Evolutionary conservation across 1,140 invertebrate genomes (phyloP), one percentile per base, ranked within the genome.

Genomic region (Drosophila asahinai): DNA sequence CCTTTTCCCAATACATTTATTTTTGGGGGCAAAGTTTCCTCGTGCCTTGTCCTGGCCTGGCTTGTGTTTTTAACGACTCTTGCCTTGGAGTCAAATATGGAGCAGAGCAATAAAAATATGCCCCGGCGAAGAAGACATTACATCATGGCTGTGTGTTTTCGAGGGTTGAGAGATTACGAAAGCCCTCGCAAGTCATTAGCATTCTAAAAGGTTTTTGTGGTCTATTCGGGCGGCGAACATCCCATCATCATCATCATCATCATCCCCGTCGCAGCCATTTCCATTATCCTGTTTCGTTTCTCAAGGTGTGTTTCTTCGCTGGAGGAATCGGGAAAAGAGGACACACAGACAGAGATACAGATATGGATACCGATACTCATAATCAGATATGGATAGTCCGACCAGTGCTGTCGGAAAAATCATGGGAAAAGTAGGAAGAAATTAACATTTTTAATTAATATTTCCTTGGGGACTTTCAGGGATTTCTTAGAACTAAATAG

Each of bases 161-260:
- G 33, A 9, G 8, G 33, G 62, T 19, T 55, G 30, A 12, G 55
- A 15, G 30, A 36, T 54, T 54, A 60, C 48, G 19, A 52, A 61
- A 72, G 82, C 73, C 73, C 79, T 72, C 66, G 72, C 70, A 89
- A 87, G 84, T 84, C 84, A 89, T 87, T 87, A 87, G 83, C 84
- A 87, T 87, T 87, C 81, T 87, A 87, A 87, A 89, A 87, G 84
- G 81, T 87, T 87, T 87, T 84, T 54, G 84, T 81, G 87, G 84
- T 89, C 63, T 67, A 78, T 71, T 17, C 36, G 22, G 47, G 8
- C 54, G 47, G 12, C 30, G 17, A 78, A 59, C 55, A 62, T 58
- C 48, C 54, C 51, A 57, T 78, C 72, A 43, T 65, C 19, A 22
- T 22, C 19, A 22, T 22, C 19, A 22, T 2, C 57, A 42, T 71